These are phyloP conservation scores for Creontiades dilutus DNA, from an alignment of 2,888 invertebrate species.

Conservation along the genomic window DNA sequence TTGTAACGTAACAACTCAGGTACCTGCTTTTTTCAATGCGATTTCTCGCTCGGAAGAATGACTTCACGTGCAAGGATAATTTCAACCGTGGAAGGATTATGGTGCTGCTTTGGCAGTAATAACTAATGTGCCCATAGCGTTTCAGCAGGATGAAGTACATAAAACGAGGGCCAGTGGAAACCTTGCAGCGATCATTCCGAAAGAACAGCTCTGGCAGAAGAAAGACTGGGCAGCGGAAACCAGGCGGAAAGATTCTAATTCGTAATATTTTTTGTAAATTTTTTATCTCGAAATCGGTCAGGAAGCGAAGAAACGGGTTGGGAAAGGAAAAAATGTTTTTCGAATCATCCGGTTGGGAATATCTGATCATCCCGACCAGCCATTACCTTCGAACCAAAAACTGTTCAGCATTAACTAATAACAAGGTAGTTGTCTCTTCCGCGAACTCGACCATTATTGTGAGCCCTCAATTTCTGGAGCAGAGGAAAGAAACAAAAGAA, in stretches of 20 bases:
- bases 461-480: constrained; percentile 65
- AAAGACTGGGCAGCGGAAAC: constrained; percentile 20
- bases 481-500: constrained; percentile 57
- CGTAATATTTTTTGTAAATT: neutral
- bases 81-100: neutral
- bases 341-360: constrained; percentile 56
- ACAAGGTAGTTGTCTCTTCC: constrained; percentile 68
- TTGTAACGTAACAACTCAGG: too few species aligned
- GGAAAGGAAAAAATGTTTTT: constrained; percentile 43
- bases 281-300: constrained; percentile 44
- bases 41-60: neutral
- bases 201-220: neutral
- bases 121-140: neutral
- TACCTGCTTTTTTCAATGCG: neutral
- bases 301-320: constrained; percentile 20
- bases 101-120: neutral
- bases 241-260: constrained; percentile 35
- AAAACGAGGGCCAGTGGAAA: neutral
- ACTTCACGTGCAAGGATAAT: neutral
- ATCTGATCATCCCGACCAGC: constrained; percentile 58
- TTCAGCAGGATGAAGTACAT: constrained; percentile 9
- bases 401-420: constrained; percentile 67
- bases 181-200: neutral
- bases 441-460: constrained; percentile 66
- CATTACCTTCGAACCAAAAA: constrained; percentile 60